Base-by-base conservation (phyloP, 2,797 vertebrate genomes). In the Spatula versicolor region DNA sequence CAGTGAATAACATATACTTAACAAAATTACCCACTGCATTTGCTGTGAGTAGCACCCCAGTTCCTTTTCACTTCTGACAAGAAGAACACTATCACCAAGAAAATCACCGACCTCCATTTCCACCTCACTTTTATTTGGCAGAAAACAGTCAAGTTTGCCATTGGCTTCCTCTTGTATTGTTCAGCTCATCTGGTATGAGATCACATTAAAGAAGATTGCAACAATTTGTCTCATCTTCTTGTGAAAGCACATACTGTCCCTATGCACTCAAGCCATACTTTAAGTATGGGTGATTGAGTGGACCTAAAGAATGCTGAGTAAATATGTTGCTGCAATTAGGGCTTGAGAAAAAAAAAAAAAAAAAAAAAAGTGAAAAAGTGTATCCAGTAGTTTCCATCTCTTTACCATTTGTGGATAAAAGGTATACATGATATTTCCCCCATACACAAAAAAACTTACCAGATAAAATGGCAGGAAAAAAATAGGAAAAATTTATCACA, bases 121-220 rank as follows among this genome's bases (percentile, higher is more conserved):
- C 89, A 96, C 89, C 88, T 97, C 96, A 90, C 96, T 98, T 97
- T 94, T 97, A 97, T 98, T 97, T 97, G 97, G 96, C 96, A 97
- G 97, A 95, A 98, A 97, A 97, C 97, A 97, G 97, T 97, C 75
- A 75, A 95, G 95, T 96, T 97, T 97, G 96, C 96, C 86, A 93
- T 86, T 92, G 92, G 91, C 86, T 98, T 97, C 94, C 85, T 96
- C 63, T 91, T 59, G 96, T 88, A 85, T 95, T 96, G 93, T 96
- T 98, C 96, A 76, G 89, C 96, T 97, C 96, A 96, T 98, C 96
- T 95, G 80, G 93, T 97, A 97, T 96, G 94, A 97, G 96, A 98
- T 98, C 96, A 96, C 96, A 91, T 98, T 98, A 97, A 97, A 97
- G 97, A 97, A 97, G 97, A 98, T 98, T 98, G 97, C 97, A 96